phyloP scores from a whole-genome alignment of 2,888 invertebrate species.

The Amiota minor region DNA sequence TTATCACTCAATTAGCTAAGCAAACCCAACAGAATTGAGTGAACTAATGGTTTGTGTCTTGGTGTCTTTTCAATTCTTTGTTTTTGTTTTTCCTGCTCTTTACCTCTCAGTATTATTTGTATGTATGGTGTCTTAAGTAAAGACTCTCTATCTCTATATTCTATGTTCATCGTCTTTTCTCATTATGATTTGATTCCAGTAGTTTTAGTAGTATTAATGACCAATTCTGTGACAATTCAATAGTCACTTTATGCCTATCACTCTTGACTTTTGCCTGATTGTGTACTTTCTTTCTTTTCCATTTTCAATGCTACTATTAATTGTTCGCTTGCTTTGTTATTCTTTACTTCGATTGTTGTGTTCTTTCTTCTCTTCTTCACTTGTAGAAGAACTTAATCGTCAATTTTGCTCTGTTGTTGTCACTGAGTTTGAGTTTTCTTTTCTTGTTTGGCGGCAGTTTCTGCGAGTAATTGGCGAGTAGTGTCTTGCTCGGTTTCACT shows the following conservation, averaged over 20 bases:
- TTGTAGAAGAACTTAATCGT: slow-evolving; percentile 20
- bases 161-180: too few species aligned
- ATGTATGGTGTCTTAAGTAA: background rate
- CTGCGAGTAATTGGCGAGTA: slow-evolving; percentile 41
- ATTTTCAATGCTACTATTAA: slow-evolving; percentile 38
- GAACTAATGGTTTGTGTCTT: too few species aligned
- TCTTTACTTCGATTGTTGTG: slow-evolving; percentile 15
- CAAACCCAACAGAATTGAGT: too few species aligned
- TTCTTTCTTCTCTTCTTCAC: slow-evolving; percentile 29
- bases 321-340: slow-evolving; percentile 37
- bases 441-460: slow-evolving; percentile 47
- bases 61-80: background rate
- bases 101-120: background rate
- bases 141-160: background rate
- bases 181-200: too few species aligned
- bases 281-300: slow-evolving; percentile 23
- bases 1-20: too few species aligned
- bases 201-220: slow-evolving; percentile 15
- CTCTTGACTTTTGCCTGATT: background rate
- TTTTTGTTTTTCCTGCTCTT: background rate
- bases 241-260: slow-evolving; percentile 52
- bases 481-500: slow-evolving; percentile 41
- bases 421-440: slow-evolving; percentile 56
- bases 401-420: slow-evolving; percentile 39
- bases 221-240: slow-evolving; percentile 61